Evolutionary conservation across 2,113 vertebrate genomes (phyloP).

Genomic region (Todiramphus chloris): DNA sequence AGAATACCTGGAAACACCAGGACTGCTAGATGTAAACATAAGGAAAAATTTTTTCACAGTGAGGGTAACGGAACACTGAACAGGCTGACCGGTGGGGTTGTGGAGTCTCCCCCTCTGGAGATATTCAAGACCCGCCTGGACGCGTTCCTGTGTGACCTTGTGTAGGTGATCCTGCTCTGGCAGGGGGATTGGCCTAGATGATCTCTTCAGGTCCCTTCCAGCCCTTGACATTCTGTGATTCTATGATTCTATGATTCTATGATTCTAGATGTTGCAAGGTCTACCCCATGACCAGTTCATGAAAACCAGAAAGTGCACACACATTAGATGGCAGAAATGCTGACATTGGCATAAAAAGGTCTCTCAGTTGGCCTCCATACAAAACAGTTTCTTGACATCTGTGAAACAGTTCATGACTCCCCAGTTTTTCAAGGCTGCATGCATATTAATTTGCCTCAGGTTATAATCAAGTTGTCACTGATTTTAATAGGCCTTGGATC

Average conservation of each 20-base stretch:
- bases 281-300: not conserved
- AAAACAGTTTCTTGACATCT: not conserved
- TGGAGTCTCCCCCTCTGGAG: too few relatives aligned
- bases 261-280: not conserved
- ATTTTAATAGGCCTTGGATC: conserved; percentile 25
- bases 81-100: too few relatives aligned
- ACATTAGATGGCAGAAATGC: not conserved
- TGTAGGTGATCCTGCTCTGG: too few relatives aligned
- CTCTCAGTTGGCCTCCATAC: not conserved
- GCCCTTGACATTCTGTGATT: too few relatives aligned
- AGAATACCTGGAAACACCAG: not conserved
- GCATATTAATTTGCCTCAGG: conserved; percentile 16
- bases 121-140: too few relatives aligned
- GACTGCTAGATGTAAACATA: not conserved
- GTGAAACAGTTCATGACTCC: not conserved
- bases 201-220: too few relatives aligned
- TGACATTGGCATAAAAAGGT: not conserved
- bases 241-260: too few relatives aligned
- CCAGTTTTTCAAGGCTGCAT: not conserved
- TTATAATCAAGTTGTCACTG: conserved; percentile 42
- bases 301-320: not conserved
- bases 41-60: too few relatives aligned
- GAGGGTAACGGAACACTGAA: too few relatives aligned
- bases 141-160: too few relatives aligned
- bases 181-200: too few relatives aligned